Base-by-base conservation (phyloP, 2,113 vertebrate genomes). In the Spea multiplicata region DNA sequence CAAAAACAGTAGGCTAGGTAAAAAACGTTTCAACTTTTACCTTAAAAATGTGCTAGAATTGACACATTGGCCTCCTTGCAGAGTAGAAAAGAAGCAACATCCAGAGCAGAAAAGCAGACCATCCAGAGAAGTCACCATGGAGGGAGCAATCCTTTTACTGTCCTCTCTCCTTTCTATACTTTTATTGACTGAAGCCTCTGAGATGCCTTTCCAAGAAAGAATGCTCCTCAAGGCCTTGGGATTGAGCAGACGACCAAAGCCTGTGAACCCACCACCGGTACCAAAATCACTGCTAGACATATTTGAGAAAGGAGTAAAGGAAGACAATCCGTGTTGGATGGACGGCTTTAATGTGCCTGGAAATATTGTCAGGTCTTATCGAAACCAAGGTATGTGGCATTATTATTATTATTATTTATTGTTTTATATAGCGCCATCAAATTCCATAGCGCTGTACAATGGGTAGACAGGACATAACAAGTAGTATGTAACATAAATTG, bases 331-430 rank as follows among this genome's bases (percentile, higher is more conserved):
- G 0, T 99, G 96, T 67, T 86, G 90, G 83, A 89, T 97, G 88
- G 90, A 94, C 0, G 95, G 96, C 67, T 90, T 95, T 0, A 90
- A 92, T 2, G 96, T 98, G 13, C 91, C 91, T 0, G 97, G 96
- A 0, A 94, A 96, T 89, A 95, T 96, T 83, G 88, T 98, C 80
- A 90, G 96, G 2, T 91, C 93, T 80, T 82, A 98, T 45, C 84
- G 88, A 0, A 94, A 95, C 83, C 93, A 91, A 91, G 95, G 97
- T 99, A 84, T 57, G 77, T 55, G n/a, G 30, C 30, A 30, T 30
- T 30, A 30, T n/a, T n/a, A n/a, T n/a, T n/a, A n/a, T n/a, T n/a
- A n/a, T n/a, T n/a, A n/a, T n/a, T n/a, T n/a, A n/a, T n/a, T n/a
- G n/a, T n/a, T n/a, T n/a, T n/a, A n/a, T n/a, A n/a, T n/a, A n/a